phyloP scores from a whole-genome alignment of 2,113 vertebrate species.

The Dasyprocta punctata region DNA sequence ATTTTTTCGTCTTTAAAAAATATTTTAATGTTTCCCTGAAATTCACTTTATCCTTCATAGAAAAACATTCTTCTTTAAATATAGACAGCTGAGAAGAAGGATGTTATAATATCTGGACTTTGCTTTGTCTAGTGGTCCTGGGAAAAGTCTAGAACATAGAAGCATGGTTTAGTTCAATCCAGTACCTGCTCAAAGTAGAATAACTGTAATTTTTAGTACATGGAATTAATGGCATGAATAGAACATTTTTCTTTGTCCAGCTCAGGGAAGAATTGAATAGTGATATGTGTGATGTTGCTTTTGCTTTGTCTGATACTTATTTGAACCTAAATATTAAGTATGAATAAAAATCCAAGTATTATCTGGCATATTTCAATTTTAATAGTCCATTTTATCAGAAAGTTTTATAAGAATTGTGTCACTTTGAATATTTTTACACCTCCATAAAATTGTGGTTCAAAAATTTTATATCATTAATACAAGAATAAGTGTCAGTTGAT shows the following conservation, averaged over 20 bases:
- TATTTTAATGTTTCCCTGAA: neutral
- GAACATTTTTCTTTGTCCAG: neutral
- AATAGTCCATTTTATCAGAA: neutral
- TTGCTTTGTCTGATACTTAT: neutral
- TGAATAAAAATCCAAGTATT: neutral
- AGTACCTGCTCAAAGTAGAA: neutral
- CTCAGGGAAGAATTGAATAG: neutral
- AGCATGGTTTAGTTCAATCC: neutral
- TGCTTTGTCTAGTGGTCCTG: neutral
- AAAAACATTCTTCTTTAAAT: slow-evolving; percentile 37
- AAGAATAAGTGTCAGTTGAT: neutral
- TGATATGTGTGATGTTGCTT: neutral
- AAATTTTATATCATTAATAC: neutral
- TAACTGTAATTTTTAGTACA: neutral
- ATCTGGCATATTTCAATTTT: neutral
- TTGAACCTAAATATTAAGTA: neutral
- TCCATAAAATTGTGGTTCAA: neutral
- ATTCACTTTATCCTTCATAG: neutral
- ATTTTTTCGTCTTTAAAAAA: neutral
- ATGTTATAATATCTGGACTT: neutral
- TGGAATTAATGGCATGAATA: neutral
- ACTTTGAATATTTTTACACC: neutral
- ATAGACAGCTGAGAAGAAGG: neutral
- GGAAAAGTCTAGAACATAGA: neutral
- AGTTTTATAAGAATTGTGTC: neutral